Evolutionary conservation across 2,113 vertebrate genomes (phyloP), one percentile per base, ranked within the genome.

Genomic region (Corythornis cristatus): DNA sequence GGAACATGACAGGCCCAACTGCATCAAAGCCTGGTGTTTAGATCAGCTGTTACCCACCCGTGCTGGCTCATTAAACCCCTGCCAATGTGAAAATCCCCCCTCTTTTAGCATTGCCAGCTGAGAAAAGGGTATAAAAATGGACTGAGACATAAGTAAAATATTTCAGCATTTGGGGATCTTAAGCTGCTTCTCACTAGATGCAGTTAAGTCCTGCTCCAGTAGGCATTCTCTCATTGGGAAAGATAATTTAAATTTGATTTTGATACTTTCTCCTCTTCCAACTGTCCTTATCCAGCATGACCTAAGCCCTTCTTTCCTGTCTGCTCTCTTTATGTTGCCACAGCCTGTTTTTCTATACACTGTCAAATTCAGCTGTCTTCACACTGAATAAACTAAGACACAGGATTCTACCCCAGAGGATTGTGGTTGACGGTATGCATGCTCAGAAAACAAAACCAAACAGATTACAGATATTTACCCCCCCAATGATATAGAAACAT

Each of bases 391-490:
- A 61, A 31, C 15, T 8, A 10, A 74, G 29, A n/a, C 43, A 62
- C 15, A 2, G 0, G 6, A 60, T 81, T 61, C 84, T 62, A 42
- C 2, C 3, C 21, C 9, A 15, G 67, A 28, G 7, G 31, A 33
- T n/a, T 1, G 6, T 3, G 31, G 11, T 18, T 8, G 42, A 37
- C 46, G 2, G 5, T 3, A n/a, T 8, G 14, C 21, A 1, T 0
- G 4, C 29, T 58, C 62, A 61, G 66, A 79, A 33, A 64, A 31
- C 21, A 78, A 40, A 80, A 43, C 9, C 1, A 0, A 60, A 71
- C 19, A 26, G 75, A 13, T 5, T 17, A 58, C 0, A 72, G 58
- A 61, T 54, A 28, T 29, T 21, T 26, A 57, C 40, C 48, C 40
- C 26, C 75, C 1, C 1, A 25, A 61, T 2, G 3, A 83, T 12